Evolutionary conservation across 1,140 invertebrate species (phyloP).

Genomic region (Drosophila miranda): DNA sequence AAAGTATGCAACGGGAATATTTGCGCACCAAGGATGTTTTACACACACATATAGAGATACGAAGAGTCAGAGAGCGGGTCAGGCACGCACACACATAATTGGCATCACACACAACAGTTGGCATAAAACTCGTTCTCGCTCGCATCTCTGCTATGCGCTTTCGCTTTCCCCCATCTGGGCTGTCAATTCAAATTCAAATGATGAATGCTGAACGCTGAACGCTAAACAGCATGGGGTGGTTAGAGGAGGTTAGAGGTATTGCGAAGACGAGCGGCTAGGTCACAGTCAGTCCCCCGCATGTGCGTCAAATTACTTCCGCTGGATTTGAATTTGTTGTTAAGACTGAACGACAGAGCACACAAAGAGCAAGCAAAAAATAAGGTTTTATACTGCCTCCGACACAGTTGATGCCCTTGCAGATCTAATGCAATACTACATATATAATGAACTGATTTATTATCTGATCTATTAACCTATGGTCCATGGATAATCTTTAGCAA

Average conservation of each 20-base stretch:
- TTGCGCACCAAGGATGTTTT: constrained; percentile 9
- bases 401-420: too few relatives aligned
- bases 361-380: constrained; percentile 7
- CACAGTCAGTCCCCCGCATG: constrained; percentile 50
- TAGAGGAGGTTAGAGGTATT: constrained; percentile 3
- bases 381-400: too few relatives aligned
- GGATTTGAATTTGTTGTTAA: constrained; percentile 76
- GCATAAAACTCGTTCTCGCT: constrained; percentile 44
- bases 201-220: constrained; percentile 31
- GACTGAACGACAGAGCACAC: constrained; percentile 49
- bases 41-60: neutral
- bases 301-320: constrained; percentile 77
- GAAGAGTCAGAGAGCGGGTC: neutral
- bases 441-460: too few relatives aligned
- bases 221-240: constrained; percentile 4
- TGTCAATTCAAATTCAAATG: constrained; percentile 69
- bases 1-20: constrained; percentile 50
- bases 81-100: constrained; percentile 67
- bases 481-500: too few relatives aligned
- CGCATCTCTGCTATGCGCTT: constrained; percentile 3
- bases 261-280: constrained; percentile 14
- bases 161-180: constrained; percentile 6
- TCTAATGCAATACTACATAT: too few relatives aligned
- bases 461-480: neutral
- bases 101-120: constrained; percentile 40